A percentile compares a stretch with the other conserved stretches of the same genome.
Conservation (phyloP, 2,888 invertebrate genomes). For the Sialis lutaria region DNA sequence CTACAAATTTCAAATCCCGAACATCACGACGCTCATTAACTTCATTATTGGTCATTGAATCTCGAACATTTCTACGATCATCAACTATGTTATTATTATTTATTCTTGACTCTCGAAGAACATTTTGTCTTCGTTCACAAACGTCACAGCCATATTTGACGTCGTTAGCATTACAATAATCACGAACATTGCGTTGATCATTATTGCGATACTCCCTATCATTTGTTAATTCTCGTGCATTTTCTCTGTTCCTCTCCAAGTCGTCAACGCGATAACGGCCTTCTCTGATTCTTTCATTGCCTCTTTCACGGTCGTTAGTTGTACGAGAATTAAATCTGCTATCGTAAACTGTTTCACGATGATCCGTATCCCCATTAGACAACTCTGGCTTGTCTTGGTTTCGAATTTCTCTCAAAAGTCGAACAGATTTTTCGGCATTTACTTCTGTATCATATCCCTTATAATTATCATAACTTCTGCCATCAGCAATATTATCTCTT, state of each 20-base stretch:
- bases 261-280: background rate
- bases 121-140: background rate
- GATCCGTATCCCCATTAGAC: background rate
- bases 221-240: background rate
- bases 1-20: background rate
- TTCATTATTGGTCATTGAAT: background rate
- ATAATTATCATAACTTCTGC: background rate
- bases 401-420: background rate
- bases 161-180: background rate
- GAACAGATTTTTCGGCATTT: background rate
- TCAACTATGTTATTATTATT: background rate
- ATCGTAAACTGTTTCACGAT: slow-evolving; percentile 5
- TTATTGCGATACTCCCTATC: no score
- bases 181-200: background rate
- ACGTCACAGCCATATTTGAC: background rate
- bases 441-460: background rate
- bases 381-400: background rate
- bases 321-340: slow-evolving; percentile 6
- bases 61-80: background rate
- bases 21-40: background rate
- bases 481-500: background rate
- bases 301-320: slow-evolving; percentile 5
- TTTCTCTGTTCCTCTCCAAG: background rate
- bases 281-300: background rate
- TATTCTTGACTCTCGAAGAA: background rate